phyloP scores from a whole-genome alignment of 2,797 vertebrate species.

The Danio aesculapii region DNA sequence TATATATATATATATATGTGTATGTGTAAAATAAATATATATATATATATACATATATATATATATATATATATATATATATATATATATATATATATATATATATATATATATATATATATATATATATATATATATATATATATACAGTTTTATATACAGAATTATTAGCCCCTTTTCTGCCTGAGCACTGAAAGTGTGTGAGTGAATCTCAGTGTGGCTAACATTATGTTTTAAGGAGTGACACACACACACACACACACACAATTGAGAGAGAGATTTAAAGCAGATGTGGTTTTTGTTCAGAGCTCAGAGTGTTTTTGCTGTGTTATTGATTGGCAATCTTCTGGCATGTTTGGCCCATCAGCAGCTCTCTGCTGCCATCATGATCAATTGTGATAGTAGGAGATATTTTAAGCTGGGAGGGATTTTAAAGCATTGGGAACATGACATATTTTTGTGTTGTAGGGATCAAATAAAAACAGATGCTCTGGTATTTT shows the following conservation, averaged over 20 bases:
- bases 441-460: slow-evolving; percentile 35
- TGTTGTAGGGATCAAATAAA: slow-evolving; percentile 35
- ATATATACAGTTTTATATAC: too few relatives aligned
- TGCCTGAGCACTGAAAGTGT: slow-evolving; percentile 69
- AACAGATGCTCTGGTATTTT: background rate
- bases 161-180: slow-evolving; percentile 65
- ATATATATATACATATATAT: too few relatives aligned
- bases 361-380: slow-evolving; percentile 72
- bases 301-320: slow-evolving; percentile 67
- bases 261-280: slow-evolving; percentile 74
- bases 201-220: slow-evolving; percentile 63
- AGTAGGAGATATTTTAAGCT: slow-evolving; percentile 13
- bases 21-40: too few relatives aligned
- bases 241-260: background rate
- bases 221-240: slow-evolving; percentile 26
- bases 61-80: too few relatives aligned
- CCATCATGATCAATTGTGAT: slow-evolving; percentile 68
- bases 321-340: slow-evolving; percentile 80
- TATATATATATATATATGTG: too few relatives aligned
- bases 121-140: too few relatives aligned
- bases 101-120: too few relatives aligned
- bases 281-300: slow-evolving; percentile 86
- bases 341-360: slow-evolving; percentile 78
- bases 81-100: too few relatives aligned
- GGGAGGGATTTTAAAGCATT: slow-evolving; percentile 35